These are phyloP conservation scores for Fabriciana adippe DNA, from an alignment of 2,888 invertebrate species.

Conservation along the genomic window DNA sequence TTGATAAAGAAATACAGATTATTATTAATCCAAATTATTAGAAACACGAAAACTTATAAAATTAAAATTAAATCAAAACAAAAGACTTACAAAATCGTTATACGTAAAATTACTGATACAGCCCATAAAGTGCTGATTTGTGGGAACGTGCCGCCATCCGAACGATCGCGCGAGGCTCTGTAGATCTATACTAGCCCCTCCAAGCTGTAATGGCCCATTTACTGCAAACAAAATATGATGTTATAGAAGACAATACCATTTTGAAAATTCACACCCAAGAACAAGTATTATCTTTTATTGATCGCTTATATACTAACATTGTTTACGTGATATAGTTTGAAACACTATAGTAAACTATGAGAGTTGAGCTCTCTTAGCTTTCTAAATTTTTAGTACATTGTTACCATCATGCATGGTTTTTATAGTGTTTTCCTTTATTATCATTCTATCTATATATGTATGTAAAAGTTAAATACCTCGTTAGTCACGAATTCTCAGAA, in stretches of 20 bases:
- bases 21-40: no score
- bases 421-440: no score
- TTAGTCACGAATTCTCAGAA: no score
- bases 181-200: slow-evolving; percentile 87
- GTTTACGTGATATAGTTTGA: neutral
- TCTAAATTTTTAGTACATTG: no score
- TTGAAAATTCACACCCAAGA: slow-evolving; percentile 13
- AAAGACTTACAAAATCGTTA: slow-evolving; percentile 84
- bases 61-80: slow-evolving; percentile 13
- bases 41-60: slow-evolving; percentile 5
- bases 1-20: no score
- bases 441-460: no score
- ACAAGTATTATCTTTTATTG: neutral
- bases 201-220: slow-evolving; percentile 94
- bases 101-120: slow-evolving; percentile 96
- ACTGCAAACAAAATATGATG: slow-evolving; percentile 67
- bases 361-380: no score
- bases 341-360: no score
- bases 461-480: no score
- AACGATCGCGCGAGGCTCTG: slow-evolving; percentile 82
- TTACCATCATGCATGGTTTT: no score
- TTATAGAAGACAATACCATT: slow-evolving; percentile 41
- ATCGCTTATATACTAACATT: neutral
- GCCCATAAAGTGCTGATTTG: slow-evolving; percentile 89
- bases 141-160: slow-evolving; percentile 88